Percentiles rank a stretch among this genome's conserved stretches.
Evolutionary conservation across 2,888 invertebrate genomes (phyloP).

Genomic region (Xylota segnis): DNA sequence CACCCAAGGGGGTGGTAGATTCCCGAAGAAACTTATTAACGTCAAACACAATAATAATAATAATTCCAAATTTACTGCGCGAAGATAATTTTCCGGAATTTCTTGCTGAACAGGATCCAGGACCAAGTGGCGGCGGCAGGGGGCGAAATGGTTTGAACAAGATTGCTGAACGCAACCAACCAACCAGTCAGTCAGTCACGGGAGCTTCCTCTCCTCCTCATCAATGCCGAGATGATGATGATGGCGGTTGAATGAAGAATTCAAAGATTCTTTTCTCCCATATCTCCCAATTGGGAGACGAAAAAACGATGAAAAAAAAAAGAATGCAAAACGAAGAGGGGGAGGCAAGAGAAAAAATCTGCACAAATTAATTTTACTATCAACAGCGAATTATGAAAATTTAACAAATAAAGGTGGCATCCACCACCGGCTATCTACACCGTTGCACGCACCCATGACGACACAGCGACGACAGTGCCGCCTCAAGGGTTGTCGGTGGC

Average conservation of each 20-base stretch:
- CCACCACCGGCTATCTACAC: constrained; percentile 66
- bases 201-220: constrained; percentile 45
- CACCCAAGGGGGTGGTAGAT: constrained; percentile 31
- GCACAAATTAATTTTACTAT: constrained; percentile 77
- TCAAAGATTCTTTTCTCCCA: constrained; percentile 52
- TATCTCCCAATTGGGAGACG: neutral
- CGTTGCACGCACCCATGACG: constrained; percentile 61
- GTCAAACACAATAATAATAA: constrained; percentile 77
- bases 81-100: constrained; percentile 76
- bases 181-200: constrained; percentile 47
- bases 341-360: constrained; percentile 63
- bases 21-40: constrained; percentile 74
- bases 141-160: constrained; percentile 30
- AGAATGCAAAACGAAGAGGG: neutral
- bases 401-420: constrained; percentile 75
- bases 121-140: neutral
- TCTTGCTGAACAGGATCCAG: constrained; percentile 40
- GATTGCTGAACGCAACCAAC: constrained; percentile 28
- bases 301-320: constrained; percentile 18
- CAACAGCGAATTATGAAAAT: constrained; percentile 76
- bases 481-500: constrained; percentile 52
- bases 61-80: constrained; percentile 75
- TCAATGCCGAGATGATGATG: constrained; percentile 65
- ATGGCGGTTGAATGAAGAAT: constrained; percentile 71
- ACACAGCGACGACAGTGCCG: neutral